Evolutionary conservation across 2,888 invertebrate genomes (phyloP).

Genomic region (Elmis aenea): DNA sequence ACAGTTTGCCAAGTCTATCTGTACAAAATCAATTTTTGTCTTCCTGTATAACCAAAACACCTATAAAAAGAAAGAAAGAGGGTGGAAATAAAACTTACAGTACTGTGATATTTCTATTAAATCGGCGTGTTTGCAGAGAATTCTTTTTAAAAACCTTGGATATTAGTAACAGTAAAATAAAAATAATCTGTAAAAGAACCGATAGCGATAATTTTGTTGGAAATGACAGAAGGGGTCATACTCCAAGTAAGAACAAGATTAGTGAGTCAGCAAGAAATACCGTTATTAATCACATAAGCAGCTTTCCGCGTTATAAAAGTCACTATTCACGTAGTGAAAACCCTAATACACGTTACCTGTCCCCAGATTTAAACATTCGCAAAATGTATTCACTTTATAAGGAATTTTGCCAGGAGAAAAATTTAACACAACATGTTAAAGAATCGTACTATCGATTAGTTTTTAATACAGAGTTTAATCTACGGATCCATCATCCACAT

Average conservation of each 20-base stretch:
- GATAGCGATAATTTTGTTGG: too few species aligned
- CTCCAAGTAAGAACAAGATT: too few species aligned
- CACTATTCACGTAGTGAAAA: not conserved
- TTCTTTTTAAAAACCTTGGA: too few species aligned
- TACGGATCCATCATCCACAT: not conserved
- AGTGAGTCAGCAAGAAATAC: too few species aligned
- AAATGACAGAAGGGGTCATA: too few species aligned
- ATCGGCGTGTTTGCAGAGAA: too few species aligned
- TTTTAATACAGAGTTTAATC: slow-evolving; percentile 3
- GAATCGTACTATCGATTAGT: slow-evolving; percentile 1
- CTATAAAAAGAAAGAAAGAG: slow-evolving; percentile 3
- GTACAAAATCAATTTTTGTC: slow-evolving; percentile 1
- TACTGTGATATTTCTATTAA: too few species aligned
- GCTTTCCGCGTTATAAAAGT: slow-evolving; percentile 2
- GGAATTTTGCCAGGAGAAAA: not conserved
- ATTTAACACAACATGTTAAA: not conserved
- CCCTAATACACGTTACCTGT: not conserved
- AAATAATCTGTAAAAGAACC: too few species aligned
- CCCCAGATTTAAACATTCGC: not conserved
- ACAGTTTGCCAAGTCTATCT: not conserved
- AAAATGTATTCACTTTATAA: slow-evolving; percentile 3
- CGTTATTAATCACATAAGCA: not conserved
- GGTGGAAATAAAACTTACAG: slow-evolving; percentile 1
- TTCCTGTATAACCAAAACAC: slow-evolving; percentile 1
- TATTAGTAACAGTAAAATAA: too few species aligned